Percentiles rank a stretch among this genome's conserved stretches.
Conservation (phyloP, 2,113 vertebrate genomes). For the Sterrhoptilus dennistouni region DNA sequence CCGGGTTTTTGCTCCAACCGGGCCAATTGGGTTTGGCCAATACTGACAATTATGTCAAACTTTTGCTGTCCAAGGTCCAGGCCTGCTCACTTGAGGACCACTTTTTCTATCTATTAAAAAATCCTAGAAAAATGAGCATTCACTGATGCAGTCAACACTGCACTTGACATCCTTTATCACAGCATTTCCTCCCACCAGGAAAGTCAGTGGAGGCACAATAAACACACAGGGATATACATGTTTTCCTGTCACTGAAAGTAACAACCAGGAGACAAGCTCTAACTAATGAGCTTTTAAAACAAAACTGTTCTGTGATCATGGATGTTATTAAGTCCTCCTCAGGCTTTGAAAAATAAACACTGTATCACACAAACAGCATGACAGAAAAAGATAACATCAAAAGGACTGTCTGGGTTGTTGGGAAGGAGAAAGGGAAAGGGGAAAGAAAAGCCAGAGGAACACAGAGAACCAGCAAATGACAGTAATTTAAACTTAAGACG, state of each 20-base stretch:
- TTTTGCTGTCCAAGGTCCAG: background rate
- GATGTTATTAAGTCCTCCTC: background rate
- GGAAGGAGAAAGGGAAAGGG: background rate
- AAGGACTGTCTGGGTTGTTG: background rate
- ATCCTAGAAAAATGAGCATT: background rate
- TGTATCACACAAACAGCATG: background rate
- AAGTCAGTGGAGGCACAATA: background rate
- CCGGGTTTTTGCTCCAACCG: too few species aligned
- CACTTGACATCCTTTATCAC: background rate
- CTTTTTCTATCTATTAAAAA: background rate
- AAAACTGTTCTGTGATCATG: conserved; percentile 36
- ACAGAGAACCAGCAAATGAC: background rate
- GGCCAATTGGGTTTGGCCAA: background rate
- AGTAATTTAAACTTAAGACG: background rate
- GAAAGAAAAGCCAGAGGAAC: background rate
- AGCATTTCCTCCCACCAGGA: background rate
- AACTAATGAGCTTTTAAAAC: conserved; percentile 34
- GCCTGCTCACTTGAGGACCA: background rate
- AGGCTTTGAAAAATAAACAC: conserved; percentile 18
- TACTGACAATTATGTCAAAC: background rate
- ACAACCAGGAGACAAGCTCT: background rate
- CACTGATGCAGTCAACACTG: background rate
- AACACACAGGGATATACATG: background rate
- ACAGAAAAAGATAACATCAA: background rate
- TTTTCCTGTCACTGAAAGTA: background rate